Base-by-base conservation (phyloP, 2,113 vertebrate species). In the Poeciliopsis retropinna region DNA sequence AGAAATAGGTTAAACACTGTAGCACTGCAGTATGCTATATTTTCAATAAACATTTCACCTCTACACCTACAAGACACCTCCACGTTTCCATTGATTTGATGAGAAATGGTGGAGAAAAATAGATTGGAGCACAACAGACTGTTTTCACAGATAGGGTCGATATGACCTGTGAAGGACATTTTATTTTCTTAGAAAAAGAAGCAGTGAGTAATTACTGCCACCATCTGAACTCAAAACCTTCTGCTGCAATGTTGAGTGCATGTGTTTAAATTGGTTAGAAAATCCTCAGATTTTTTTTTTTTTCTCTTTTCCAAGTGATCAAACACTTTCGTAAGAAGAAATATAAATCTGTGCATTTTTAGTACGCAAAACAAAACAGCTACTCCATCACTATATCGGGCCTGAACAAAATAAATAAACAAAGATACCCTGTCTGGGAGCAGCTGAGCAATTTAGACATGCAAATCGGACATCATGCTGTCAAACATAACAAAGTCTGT, bases 401-500 rank as follows among this genome's bases (percentile, higher is more conserved):
- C 70, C 51, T 60, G 39, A 82, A 81, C 67, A 77, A 64, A 66
- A 65, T 68, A 70, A 71, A 71, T 68, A 17, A 57, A 57, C 10
- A 25, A 57, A 73, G 79, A 78, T 65, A 47, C 41, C 70, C 44
- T 76, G 76, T 75, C 72, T 72, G 60, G 61, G 27, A 86, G 75
- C 44, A 75, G 79, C 75, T 79, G 83, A 84, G 44, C 44, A 25
- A 57, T 57, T 57, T 57, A 57, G 51, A 71, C 85, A 77, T 64
- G 71, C 72, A 85, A 89, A 78, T 62, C 2, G 29, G 82, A 76
- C 76, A 81, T 75, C 85, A 84, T 63, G 66, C 75, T 85, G 84
- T 82, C 87, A 87, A 51, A 60, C 60, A 73, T 84, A 75, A 89
- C 78, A 89, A 83, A 87, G 72, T 70, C 75, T 71, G 77, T 75